Base-by-base conservation (phyloP, 2,797 vertebrate genomes). In the Falco novaeseelandiae region DNA sequence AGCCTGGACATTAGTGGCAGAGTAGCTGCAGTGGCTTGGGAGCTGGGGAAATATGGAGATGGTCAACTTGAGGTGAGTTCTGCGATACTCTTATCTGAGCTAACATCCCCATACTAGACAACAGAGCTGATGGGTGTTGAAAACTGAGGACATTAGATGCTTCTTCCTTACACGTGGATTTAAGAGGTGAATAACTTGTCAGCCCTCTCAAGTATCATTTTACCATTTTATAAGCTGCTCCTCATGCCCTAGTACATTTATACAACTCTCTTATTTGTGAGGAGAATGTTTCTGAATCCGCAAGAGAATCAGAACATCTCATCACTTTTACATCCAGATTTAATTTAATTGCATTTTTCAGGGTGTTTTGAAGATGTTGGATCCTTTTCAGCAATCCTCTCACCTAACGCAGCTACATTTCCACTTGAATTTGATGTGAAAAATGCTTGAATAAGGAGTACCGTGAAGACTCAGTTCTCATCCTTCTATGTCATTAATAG, bases 371-470 rank as follows among this genome's bases (percentile, higher is more conserved):
- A 78, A 88, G 42, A 65, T 59, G 54, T 83, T 96, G 95, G 96
- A 97, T 72, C 54, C 38, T 88, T 95, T 97, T 96, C 97, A 97
- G 90, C 84, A 95, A 87, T 38, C 78, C 82, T 97, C 82, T 96
- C 83, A 78, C 54, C 74, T 91, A 90, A 73, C 36, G 3, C 57
- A 87, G 61, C 51, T 94, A 72, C 69, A 93, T 81, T 93, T 93
- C 67, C 69, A 40, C 65, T 91, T 12, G 13, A 94, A 89, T 96
- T 96, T 96, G 69, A 87, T 79, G 87, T 73, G n/a, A 94, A 96
- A 97, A 95, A 89, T 86, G 95, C 93, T 89, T 95, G 72, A 97
- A 96, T 95, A 95, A 96, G 91, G 95, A 94, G 30, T 89, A 91
- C 30, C 0, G 1, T 40, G 77, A 96, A 92, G 71, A 82, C 51